These are phyloP conservation scores for Neoarius graeffei DNA, from an alignment of 2,113 vertebrate species.

Conservation along the genomic window DNA sequence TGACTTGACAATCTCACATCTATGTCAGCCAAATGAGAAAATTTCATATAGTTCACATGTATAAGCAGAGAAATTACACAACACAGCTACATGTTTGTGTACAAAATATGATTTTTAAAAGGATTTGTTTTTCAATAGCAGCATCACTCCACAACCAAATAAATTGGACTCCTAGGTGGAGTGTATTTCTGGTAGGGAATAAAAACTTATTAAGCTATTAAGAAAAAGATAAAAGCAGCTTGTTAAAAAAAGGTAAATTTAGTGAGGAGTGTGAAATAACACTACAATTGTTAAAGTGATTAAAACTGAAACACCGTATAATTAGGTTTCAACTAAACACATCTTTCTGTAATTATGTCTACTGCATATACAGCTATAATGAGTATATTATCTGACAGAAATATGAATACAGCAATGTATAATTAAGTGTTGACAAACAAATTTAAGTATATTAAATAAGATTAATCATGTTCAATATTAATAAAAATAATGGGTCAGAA, in stretches of 20 bases:
- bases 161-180: not conserved
- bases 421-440: not conserved
- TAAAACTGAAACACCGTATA: not conserved
- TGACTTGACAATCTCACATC: not conserved
- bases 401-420: not conserved
- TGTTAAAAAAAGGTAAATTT: not conserved
- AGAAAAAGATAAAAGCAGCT: not conserved
- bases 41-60: not conserved
- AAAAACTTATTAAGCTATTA: not conserved
- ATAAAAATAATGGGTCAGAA: not conserved
- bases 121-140: not conserved
- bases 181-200: not conserved
- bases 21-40: not conserved
- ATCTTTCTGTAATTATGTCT: not conserved
- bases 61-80: not conserved
- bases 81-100: not conserved
- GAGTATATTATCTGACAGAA: not conserved
- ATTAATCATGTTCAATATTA: not conserved
- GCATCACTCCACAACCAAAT: not conserved
- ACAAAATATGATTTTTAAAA: not conserved
- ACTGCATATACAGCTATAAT: not conserved
- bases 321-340: not conserved
- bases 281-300: not conserved
- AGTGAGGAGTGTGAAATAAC: not conserved
- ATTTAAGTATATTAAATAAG: not conserved